Base-by-base conservation (phyloP, 2,888 invertebrate genomes). In the Drosophila ochracea region DNA sequence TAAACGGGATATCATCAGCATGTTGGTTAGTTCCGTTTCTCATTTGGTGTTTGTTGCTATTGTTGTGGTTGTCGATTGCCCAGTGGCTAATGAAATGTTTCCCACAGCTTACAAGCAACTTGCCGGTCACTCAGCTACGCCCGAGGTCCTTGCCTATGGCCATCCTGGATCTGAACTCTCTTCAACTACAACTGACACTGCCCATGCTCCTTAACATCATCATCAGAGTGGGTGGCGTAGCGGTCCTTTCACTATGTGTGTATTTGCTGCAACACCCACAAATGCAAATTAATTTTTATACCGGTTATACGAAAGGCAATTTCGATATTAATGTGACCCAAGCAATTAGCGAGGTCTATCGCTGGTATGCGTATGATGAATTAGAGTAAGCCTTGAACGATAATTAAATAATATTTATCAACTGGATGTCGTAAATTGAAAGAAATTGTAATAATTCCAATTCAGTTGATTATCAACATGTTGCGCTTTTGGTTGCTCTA, bases 261-360 rank as follows among this genome's bases (percentile, higher is more conserved):
- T 55, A 73, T 25, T 19, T 64, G 19, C 2, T 57, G 9, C 73
- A 60, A 21, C 49, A 71, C 53, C n/a, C 67, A 7, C 57, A 41
- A 11, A 11, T 57, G 9, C 39, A 55, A 35, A 49, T 70, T 25
- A 28, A 68, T 30, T 68, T 78, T 10, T 68, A 55, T 37, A 76
- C 52, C 21, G 30, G 54, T n/a, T 68, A 68, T 13, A 52, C 25
- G 39, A 52, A 62, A n/a, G 33, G 55, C 39, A 64, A 83, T 76
- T 85, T 80, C 25, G 80, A 83, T 68, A 67, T 53, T n/a, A 84
- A 84, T 83, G 74, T 84, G 9, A 85, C 85, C 28, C 31, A 68
- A 4, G 52, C 84, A 55, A 85, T 84, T 80, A 78, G 83, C 62
- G 69, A 77, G 55, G 58, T 85, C 9, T 88, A 83, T 79, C 83